phyloP scores from a whole-genome alignment of 2,113 vertebrate genomes.

The Ptilonorhynchus violaceus region DNA sequence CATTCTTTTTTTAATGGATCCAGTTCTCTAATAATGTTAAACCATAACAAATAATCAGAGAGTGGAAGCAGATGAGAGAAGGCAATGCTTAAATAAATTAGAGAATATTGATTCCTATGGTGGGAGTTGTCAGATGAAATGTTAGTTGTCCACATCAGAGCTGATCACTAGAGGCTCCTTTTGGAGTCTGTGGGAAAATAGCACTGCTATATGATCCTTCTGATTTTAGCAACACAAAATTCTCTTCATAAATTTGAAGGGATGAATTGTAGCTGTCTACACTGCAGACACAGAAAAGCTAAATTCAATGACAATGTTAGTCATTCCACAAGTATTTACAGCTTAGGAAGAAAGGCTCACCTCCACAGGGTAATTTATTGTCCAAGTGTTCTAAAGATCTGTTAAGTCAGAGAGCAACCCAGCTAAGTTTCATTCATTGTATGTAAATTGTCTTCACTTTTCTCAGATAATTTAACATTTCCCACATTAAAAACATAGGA shows the following conservation, averaged over 20 bases:
- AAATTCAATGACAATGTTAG: not conserved
- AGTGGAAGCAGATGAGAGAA: not conserved
- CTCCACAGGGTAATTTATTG: not conserved
- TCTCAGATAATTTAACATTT: not conserved
- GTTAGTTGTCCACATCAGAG: not conserved
- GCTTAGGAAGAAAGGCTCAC: not conserved
- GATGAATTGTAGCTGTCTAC: not conserved
- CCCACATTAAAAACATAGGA: not conserved
- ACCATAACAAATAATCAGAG: no score
- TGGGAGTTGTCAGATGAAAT: not conserved
- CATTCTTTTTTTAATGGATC: not conserved
- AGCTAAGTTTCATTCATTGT: not conserved
- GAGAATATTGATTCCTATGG: not conserved
- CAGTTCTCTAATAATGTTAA: not conserved
- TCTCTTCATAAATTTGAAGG: not conserved
- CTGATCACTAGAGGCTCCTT: not conserved
- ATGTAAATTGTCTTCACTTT: not conserved
- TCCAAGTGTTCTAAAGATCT: not conserved
- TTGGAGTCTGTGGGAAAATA: not conserved
- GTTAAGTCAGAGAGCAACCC: not conserved
- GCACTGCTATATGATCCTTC: not conserved
- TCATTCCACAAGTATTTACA: not conserved
- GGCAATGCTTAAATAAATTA: not conserved
- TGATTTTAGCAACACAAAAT: not conserved
- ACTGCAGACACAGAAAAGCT: not conserved